Evolutionary conservation across 2,113 vertebrate genomes (phyloP).

Genomic region (Chlorodrepanis virens): DNA sequence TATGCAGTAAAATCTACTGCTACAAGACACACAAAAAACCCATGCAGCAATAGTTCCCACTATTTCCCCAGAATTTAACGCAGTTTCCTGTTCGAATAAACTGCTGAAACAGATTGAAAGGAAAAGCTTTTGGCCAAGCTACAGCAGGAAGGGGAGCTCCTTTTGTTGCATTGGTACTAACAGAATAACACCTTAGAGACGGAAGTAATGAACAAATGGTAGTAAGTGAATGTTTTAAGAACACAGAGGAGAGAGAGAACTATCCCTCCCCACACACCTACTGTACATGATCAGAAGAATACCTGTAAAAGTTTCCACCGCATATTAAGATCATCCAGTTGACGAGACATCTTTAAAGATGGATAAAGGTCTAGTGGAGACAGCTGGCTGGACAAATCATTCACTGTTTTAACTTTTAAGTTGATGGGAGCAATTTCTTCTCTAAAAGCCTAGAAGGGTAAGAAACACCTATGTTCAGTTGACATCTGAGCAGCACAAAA

Average conservation of each 20-base stretch:
- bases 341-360: constrained; percentile 87
- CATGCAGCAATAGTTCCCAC: neutral
- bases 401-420: constrained; percentile 86
- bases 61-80: neutral
- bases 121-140: neutral
- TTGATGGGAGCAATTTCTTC: constrained; percentile 89
- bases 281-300: neutral
- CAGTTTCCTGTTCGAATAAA: neutral
- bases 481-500: neutral
- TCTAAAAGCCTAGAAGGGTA: constrained; percentile 81
- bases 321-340: constrained; percentile 94
- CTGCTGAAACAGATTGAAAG: neutral
- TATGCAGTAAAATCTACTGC: constrained; percentile 5
- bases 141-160: neutral
- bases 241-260: neutral
- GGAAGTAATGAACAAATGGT: neutral
- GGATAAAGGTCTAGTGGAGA: constrained; percentile 90
- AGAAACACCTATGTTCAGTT: neutral
- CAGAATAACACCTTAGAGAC: neutral
- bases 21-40: neutral
- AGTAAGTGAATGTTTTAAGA: neutral
- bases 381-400: constrained; percentile 89
- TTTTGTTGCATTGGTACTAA: neutral
- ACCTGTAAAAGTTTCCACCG: constrained; percentile 95
- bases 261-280: neutral